Percentiles rank a stretch among this genome's conserved stretches.
Evolutionary conservation across 2,113 vertebrate species (phyloP).

Genomic region (Plecturocebus donacophilus): DNA sequence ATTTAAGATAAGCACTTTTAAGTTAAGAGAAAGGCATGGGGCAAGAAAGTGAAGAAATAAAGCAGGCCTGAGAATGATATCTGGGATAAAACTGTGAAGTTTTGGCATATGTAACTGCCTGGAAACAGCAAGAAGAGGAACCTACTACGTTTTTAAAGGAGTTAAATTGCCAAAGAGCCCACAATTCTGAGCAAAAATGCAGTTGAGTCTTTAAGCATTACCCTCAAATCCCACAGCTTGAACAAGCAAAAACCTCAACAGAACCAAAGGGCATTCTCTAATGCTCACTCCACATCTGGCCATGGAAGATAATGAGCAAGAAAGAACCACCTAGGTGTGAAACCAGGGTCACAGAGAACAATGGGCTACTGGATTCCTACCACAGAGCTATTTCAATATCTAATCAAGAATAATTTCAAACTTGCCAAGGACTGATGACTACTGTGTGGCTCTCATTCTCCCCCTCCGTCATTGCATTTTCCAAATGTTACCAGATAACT

Average conservation of each 20-base stretch:
- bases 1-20: background rate
- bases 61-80: background rate
- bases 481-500: background rate
- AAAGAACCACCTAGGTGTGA: background rate
- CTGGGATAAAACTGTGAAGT: background rate
- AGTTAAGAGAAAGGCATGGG: background rate
- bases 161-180: background rate
- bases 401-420: background rate
- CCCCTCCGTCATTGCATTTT: background rate
- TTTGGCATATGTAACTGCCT: background rate
- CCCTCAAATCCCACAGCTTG: background rate
- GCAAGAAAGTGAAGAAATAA: background rate
- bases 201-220: background rate
- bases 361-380: background rate
- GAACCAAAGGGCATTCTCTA: background rate
- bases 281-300: background rate
- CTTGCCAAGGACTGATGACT: background rate
- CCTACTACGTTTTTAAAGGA: background rate
- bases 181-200: background rate
- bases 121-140: background rate
- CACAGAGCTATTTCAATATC: background rate
- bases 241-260: background rate
- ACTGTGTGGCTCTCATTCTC: background rate
- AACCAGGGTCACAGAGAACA: background rate
- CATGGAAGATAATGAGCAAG: background rate